Conservation (phyloP, 2,888 invertebrate genomes). For the Polylopha cassiicola region DNA sequence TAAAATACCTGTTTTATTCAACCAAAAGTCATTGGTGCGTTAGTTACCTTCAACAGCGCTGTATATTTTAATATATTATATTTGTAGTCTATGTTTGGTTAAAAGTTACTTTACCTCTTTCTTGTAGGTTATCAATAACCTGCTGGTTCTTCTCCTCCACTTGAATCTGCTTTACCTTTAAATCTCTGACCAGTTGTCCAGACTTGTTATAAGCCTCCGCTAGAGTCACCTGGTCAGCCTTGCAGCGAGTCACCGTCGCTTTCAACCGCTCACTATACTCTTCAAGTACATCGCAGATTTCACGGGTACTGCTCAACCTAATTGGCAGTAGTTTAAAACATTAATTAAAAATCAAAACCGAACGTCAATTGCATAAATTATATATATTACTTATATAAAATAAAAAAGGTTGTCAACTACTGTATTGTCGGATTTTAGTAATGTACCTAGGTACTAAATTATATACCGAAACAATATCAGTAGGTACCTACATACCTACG, state of each 20-base stretch:
- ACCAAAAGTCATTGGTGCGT: neutral
- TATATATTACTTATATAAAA: neutral
- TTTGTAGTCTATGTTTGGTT: neutral
- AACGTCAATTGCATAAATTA: too few relatives aligned
- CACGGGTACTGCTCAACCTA: slow-evolving; percentile 45
- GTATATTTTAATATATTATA: too few relatives aligned
- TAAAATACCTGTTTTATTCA: neutral
- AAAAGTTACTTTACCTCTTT: slow-evolving; percentile 31
- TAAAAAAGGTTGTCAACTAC: slow-evolving; percentile 5
- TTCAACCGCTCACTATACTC: slow-evolving; percentile 46
- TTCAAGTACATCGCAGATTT: slow-evolving; percentile 52
- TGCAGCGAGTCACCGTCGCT: slow-evolving; percentile 43
- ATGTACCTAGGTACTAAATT: too few relatives aligned
- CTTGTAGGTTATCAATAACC: slow-evolving; percentile 29
- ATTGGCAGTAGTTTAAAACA: neutral
- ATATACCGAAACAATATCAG: too few relatives aligned
- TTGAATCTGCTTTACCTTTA: slow-evolving; percentile 29
- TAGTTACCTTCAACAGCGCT: too few relatives aligned
- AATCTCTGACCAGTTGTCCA: slow-evolving; percentile 31
- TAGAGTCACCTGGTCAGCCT: slow-evolving; percentile 45
- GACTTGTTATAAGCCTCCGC: slow-evolving; percentile 44
- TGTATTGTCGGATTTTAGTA: neutral
- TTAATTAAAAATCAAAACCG: neutral
- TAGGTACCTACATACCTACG: too few relatives aligned
- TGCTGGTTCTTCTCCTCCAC: slow-evolving; percentile 27